phyloP scores from a whole-genome alignment of 1,140 invertebrate species.

The Caerostris extrusa region DNA sequence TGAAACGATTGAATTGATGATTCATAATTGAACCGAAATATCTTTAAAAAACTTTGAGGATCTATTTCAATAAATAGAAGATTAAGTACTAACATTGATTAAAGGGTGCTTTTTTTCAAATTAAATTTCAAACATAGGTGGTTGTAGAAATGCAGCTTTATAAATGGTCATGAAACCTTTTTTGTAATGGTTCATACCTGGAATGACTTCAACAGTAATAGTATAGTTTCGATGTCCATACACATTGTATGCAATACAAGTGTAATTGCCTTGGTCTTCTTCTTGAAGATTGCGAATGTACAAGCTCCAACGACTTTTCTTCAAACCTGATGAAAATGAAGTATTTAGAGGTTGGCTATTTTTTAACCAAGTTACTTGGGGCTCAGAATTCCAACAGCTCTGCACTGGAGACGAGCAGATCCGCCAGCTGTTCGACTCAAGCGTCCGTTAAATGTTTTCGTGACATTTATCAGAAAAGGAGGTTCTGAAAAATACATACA shows the following conservation, averaged over 20 bases:
- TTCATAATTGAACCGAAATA: too few species aligned
- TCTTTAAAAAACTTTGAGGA: too few species aligned
- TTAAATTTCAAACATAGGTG: too few species aligned
- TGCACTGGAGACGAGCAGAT: conserved; percentile 48
- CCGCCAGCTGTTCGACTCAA: conserved; percentile 55
- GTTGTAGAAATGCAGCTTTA: too few species aligned
- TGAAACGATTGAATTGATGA: too few species aligned
- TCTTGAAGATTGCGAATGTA: conserved; percentile 78
- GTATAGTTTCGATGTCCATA: conserved; percentile 89
- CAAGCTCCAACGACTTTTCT: conserved; percentile 67
- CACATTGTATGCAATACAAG: conserved; percentile 90
- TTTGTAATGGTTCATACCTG: conserved; percentile 36
- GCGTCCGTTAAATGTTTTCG: conserved; percentile 21
- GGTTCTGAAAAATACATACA: conserved; percentile 24
- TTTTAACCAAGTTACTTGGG: conserved; percentile 74
- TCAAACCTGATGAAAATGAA: conserved; percentile 25
- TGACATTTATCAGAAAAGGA: conserved; percentile 48
- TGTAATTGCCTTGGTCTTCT: conserved; percentile 91
- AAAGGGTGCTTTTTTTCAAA: too few species aligned
- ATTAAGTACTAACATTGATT: too few species aligned
- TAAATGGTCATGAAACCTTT: too few species aligned
- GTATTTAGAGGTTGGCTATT: conserved; percentile 57
- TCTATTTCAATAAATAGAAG: too few species aligned
- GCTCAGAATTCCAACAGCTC: conserved; percentile 57
- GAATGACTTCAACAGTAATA: conserved; percentile 86